Evolutionary conservation across 2,797 vertebrate genomes (phyloP), one percentile per base, ranked within the genome.

Genomic region (Gallirallus australis): DNA sequence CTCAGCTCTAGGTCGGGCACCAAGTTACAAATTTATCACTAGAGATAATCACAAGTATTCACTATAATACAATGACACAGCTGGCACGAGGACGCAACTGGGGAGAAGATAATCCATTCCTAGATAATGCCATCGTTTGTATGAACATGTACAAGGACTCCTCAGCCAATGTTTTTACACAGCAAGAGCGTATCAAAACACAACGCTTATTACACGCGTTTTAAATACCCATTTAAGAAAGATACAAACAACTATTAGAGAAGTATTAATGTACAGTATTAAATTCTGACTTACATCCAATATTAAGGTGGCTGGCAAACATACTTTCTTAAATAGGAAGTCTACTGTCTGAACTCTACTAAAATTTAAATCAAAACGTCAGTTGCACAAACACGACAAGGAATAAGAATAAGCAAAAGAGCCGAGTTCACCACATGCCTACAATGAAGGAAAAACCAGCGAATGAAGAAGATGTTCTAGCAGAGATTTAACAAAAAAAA

Each of bases 11-110:
- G 86, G 91, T 91, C 93, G 91, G 80, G 50, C 80, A 93, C 73
- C 68, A 91, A 82, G 69, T 73, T 91, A 93, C 77, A 93, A 93
- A 95, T 94, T 95, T 91, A 93, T 95, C 82, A 0, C 81, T 89
- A 63, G 64, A 95, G 92, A 92, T 92, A 96, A 95, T 94, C 92
- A 94, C 54, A 86, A 91, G 89, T 88, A 95, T 91, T 95, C 95
- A 94, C 70, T 84, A 65, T 23, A 97, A 92, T 15, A 96, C 85
- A 95, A 95, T 91, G 85, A 91, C 94, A 94, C 90, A 94, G 82
- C 82, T 95, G 96, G 90, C 91, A 82, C 33, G n/a, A 93, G 75
- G 90, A 94, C 8, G 10, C 65, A 95, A 93, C 45, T 73, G 40
- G 42, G 69, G 65, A 91, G 91, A 92, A 96, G 91, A 94, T 93